Conservation (phyloP, 2,797 vertebrate species). For the Microctenopoma steveboyesi region DNA sequence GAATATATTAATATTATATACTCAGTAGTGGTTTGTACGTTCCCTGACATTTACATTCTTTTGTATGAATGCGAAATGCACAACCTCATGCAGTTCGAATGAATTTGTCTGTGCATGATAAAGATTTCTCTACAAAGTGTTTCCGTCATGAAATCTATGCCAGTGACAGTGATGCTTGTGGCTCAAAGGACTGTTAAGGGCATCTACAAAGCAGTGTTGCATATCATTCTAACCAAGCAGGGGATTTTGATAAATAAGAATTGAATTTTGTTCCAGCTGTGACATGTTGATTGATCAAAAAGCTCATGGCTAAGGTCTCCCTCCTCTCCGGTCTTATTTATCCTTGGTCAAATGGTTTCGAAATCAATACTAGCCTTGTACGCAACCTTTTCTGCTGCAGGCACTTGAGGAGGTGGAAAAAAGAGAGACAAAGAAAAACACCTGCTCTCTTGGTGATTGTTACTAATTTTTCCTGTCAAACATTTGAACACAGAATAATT, state of each 20-base stretch:
- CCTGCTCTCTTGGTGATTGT: slow-evolving; percentile 88
- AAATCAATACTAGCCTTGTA: slow-evolving; percentile 95
- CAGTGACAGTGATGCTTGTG: slow-evolving; percentile 67
- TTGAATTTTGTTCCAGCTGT: slow-evolving; percentile 96
- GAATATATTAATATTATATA: slow-evolving; percentile 42
- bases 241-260: slow-evolving; percentile 98
- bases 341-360: slow-evolving; percentile 94
- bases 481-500: slow-evolving; percentile 90
- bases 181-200: slow-evolving; percentile 63
- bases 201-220: slow-evolving; percentile 58
- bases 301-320: slow-evolving; percentile 95
- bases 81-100: slow-evolving; percentile 68
- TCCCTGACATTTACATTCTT: slow-evolving; percentile 20
- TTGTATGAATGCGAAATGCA: slow-evolving; percentile 35
- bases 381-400: slow-evolving; percentile 88
- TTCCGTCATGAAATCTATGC: slow-evolving; percentile 76
- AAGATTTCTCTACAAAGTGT: slow-evolving; percentile 75
- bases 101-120: slow-evolving; percentile 54
- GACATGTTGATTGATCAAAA: slow-evolving; percentile 99
- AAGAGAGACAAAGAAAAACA: slow-evolving; percentile 80
- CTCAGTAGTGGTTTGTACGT: slow-evolving; percentile 22
- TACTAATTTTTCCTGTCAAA: slow-evolving; percentile 93
- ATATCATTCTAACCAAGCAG: slow-evolving; percentile 83
- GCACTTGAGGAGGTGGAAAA: slow-evolving; percentile 66
- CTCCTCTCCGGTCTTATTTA: slow-evolving; percentile 94